phyloP scores from a whole-genome alignment of 2,888 invertebrate species.

The Epistrophella euchroma region DNA sequence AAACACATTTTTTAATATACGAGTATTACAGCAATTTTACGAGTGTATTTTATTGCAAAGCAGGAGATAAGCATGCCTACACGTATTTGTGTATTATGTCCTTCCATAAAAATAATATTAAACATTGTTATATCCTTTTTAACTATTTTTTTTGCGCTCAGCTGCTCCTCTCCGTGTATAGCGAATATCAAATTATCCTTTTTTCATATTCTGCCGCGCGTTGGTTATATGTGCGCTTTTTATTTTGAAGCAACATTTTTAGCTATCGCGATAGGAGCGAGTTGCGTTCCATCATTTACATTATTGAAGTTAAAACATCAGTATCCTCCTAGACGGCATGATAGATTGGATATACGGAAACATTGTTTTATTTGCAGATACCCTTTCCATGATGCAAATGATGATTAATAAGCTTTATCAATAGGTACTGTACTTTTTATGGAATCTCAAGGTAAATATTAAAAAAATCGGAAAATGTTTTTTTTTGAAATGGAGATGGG shows the following conservation, averaged over 20 bases:
- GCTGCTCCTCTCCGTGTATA: conserved; percentile 35
- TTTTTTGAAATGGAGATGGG: no score
- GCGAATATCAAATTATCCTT: conserved; percentile 73
- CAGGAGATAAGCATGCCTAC: conserved; percentile 75
- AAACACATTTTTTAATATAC: conserved; percentile 84
- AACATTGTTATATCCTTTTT: conserved; percentile 76
- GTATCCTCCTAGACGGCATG: no score
- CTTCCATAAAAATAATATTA: conserved; percentile 76
- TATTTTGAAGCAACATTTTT: conserved; percentile 54
- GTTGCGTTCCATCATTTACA: conserved; percentile 12
- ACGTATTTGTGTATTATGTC: conserved; percentile 76
- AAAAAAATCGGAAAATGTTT: no score
- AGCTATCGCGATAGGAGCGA: conserved; percentile 64
- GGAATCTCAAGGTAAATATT: no score
- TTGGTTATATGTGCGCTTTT: conserved; percentile 52
- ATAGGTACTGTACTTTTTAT: no score
- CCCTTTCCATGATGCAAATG: no score
- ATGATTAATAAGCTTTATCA: no score
- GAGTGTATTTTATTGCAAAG: conserved; percentile 84
- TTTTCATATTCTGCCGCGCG: conserved; percentile 62
- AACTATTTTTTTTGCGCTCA: conserved; percentile 66
- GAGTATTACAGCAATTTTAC: conserved; percentile 81
- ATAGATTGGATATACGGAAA: no score
- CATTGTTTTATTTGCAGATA: no score
- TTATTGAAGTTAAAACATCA: no score